phyloP scores from a whole-genome alignment of 2,113 vertebrate species.

The Bombycilla garrulus region DNA sequence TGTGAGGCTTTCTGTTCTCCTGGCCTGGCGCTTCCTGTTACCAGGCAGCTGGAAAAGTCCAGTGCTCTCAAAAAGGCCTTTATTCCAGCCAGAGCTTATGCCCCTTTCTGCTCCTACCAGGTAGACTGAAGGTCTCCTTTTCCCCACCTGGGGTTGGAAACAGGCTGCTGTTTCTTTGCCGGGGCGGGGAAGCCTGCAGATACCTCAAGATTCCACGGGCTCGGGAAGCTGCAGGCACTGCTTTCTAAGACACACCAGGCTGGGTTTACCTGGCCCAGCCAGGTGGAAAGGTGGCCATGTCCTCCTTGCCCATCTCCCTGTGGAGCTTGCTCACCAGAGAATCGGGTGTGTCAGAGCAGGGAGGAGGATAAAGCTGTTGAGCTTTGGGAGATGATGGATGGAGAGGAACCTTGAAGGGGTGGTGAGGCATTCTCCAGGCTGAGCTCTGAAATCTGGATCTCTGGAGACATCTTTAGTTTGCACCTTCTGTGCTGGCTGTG shows the following conservation, averaged over 20 bases:
- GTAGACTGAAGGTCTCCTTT: conserved; percentile 32
- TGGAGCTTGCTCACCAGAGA: neutral
- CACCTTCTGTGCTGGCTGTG: fast-evolving
- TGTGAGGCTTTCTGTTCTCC: conserved; percentile 80
- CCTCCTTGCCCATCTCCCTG: neutral
- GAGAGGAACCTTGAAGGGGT: neutral
- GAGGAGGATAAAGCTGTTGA: neutral
- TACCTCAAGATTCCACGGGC: neutral
- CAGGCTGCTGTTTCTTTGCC: neutral
- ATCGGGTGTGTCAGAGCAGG: fast-evolving
- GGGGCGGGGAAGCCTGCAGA: neutral
- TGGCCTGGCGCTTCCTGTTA: conserved; percentile 76
- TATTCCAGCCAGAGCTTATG: conserved; percentile 58
- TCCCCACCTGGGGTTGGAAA: neutral
- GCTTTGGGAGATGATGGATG: neutral
- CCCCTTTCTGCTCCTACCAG: neutral
- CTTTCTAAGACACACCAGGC: neutral
- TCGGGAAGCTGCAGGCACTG: fast-evolving
- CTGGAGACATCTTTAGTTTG: neutral
- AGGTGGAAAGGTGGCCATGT: neutral
- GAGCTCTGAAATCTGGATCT: neutral
- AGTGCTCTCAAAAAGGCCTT: conserved; percentile 77
- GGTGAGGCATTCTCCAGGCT: neutral
- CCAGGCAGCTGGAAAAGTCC: conserved; percentile 79
- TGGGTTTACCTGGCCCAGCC: neutral